Conservation (phyloP, 2,113 vertebrate species). For the Alligator mississippiensis region DNA sequence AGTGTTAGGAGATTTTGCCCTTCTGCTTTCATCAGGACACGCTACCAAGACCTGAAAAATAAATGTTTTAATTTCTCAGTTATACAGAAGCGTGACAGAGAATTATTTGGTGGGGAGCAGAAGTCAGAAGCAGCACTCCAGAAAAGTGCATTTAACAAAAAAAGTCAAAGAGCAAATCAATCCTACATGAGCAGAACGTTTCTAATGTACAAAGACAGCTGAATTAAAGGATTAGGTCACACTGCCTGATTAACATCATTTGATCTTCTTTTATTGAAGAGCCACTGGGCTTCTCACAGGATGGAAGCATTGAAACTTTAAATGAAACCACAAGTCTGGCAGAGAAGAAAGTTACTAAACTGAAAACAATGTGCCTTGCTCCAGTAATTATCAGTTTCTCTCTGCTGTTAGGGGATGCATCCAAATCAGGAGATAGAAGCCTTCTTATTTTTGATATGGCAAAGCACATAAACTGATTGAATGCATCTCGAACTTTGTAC, state of each 20-base stretch:
- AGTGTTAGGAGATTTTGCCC: background rate
- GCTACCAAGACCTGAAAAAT: background rate
- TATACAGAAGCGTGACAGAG: background rate
- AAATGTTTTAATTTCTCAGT: background rate
- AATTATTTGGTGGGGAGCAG: background rate
- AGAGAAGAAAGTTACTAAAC: conserved; percentile 64
- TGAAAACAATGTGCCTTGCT: conserved; percentile 62
- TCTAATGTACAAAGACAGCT: conserved; percentile 77
- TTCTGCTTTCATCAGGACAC: background rate
- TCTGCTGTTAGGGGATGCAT: conserved; percentile 37
- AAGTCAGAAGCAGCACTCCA: background rate
- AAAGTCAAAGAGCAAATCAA: conserved; percentile 67
- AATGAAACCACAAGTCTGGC: conserved; percentile 75
- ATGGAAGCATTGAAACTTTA: conserved; percentile 65
- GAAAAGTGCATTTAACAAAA: background rate
- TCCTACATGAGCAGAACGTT: conserved; percentile 59
- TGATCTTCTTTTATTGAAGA: conserved; percentile 81
- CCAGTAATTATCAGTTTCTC: conserved; percentile 52
- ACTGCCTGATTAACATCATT: conserved; percentile 75
- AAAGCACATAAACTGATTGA: background rate
- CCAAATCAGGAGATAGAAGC: conserved; percentile 47
- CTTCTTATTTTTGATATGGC: background rate
- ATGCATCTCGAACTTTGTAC: background rate
- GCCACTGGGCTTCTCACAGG: conserved; percentile 64
- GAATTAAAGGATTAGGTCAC: conserved; percentile 77